A percentile compares a stretch with the other conserved stretches of the same genome.
Evolutionary conservation across 2,113 vertebrate genomes (phyloP).

Genomic region (Cyanistes caeruleus): DNA sequence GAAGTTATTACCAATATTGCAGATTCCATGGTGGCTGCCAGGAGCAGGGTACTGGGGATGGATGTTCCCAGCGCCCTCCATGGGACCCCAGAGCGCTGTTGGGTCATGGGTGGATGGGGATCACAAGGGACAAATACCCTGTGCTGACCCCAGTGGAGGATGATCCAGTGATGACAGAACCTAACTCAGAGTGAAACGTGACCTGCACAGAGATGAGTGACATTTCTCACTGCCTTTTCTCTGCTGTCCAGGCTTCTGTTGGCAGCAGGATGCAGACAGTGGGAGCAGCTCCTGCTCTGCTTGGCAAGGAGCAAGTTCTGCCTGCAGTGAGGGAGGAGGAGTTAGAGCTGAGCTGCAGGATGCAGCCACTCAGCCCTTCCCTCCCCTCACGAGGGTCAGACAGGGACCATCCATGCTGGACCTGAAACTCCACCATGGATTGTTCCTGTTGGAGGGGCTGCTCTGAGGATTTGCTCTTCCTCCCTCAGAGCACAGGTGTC

Average conservation of each 20-base stretch:
- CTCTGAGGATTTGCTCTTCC: neutral
- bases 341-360: neutral
- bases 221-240: neutral
- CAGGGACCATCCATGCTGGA: neutral
- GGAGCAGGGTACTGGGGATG: neutral
- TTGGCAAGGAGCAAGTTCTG: neutral
- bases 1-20: neutral
- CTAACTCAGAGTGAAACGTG: neutral
- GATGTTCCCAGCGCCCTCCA: neutral
- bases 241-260: neutral
- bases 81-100: neutral
- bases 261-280: neutral
- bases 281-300: neutral
- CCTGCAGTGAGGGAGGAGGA: neutral
- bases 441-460: neutral
- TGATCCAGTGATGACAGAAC: neutral
- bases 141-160: neutral
- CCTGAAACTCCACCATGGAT: neutral
- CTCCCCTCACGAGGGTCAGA: neutral
- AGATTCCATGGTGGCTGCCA: neutral
- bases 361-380: neutral
- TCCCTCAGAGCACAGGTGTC: neutral
- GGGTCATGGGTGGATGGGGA: neutral
- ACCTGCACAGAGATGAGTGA: neutral
- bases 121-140: neutral